Conservation (phyloP, 2,797 vertebrate genomes). For the Lagorchestes hirsutus region DNA sequence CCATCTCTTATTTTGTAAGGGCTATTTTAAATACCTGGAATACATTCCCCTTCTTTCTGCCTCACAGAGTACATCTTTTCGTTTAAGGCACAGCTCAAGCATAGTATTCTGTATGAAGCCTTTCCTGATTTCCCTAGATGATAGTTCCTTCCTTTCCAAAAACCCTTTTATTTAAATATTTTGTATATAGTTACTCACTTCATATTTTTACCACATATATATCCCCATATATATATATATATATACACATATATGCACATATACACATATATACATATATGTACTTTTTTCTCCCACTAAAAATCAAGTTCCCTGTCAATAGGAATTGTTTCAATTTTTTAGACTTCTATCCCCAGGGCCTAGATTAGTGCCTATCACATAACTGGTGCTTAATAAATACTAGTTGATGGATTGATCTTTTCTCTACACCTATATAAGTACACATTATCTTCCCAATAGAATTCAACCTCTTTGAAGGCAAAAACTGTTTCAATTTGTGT, state of each 20-base stretch:
- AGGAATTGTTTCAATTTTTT: not conserved
- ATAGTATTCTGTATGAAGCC: not conserved
- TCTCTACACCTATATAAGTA: not conserved
- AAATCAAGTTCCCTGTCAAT: not conserved
- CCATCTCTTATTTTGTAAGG: not conserved
- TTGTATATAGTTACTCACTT: not conserved
- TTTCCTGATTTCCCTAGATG: not conserved
- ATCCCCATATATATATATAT: not conserved
- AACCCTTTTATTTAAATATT: no score
- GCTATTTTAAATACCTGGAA: not conserved
- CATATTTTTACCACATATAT: not conserved
- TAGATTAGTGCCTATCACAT: not conserved
- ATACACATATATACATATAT: not conserved
- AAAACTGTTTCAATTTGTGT: not conserved
- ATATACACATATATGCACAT: not conserved
- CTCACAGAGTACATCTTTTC: not conserved
- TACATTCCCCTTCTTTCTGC: not conserved
- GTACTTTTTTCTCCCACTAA: not conserved
- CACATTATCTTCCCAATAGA: no score
- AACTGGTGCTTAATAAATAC: not conserved
- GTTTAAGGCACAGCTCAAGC: not conserved
- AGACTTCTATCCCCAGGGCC: not conserved
- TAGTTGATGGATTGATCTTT: not conserved
- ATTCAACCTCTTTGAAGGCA: not conserved
- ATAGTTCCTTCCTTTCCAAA: not conserved